Percentiles rank a stretch among this genome's conserved stretches.
Conservation (phyloP, 2,113 vertebrate species). For the Hyperopisus bebe region DNA sequence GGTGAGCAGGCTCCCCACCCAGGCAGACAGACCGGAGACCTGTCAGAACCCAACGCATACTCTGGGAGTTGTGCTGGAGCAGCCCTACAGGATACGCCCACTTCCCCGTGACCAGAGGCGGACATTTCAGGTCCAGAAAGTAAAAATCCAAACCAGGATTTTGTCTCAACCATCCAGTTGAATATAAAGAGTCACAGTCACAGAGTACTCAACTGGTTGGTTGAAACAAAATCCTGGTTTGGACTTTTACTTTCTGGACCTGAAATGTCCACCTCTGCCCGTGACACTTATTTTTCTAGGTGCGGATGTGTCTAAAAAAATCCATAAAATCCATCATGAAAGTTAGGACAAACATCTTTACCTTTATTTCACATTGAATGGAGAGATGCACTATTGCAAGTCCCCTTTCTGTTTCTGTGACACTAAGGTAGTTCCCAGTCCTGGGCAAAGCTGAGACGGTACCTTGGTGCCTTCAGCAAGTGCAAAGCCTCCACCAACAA, state of each 20-base stretch:
- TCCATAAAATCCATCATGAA: not conserved
- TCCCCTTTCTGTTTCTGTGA: not conserved
- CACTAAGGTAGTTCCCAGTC: not conserved
- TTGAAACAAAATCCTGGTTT: too few relatives aligned
- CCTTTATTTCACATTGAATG: not conserved
- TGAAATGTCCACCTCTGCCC: too few relatives aligned
- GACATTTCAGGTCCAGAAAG: too few relatives aligned
- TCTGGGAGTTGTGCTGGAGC: not conserved
- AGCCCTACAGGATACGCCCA: not conserved
- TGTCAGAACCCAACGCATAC: conserved; percentile 36
- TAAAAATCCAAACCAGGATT: too few relatives aligned
- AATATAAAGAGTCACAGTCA: too few relatives aligned
- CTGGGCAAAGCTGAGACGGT: conserved; percentile 12
- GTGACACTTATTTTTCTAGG: not conserved
- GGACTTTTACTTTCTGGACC: too few relatives aligned
- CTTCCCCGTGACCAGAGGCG: not conserved
- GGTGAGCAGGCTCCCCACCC: conserved; percentile 75
- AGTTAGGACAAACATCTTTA: not conserved
- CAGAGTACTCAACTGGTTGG: too few relatives aligned
- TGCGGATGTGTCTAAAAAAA: not conserved
- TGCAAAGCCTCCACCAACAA: conserved; percentile 88
- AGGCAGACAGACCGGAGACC: conserved; percentile 75
- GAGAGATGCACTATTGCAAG: not conserved
- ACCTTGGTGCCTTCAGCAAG: conserved; percentile 86
- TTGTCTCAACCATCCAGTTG: too few relatives aligned